Base-by-base conservation (phyloP, 37 sponge, comb jelly and placozoan species). In the Bolinopsis microptera region DNA sequence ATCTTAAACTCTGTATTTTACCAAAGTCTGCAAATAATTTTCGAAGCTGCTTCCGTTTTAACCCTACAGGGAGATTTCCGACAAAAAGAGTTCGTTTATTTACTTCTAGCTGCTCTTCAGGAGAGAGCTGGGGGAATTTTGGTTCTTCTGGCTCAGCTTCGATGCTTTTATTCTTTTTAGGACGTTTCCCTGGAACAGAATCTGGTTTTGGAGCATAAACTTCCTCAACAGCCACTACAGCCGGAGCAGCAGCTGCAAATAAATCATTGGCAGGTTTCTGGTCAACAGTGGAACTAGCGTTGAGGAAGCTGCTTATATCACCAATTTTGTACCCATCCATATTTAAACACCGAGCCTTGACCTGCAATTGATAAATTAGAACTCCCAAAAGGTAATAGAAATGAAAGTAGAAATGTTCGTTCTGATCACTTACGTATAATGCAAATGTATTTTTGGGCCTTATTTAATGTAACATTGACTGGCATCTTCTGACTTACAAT, bases 1-100 rank as follows among this genome's bases (percentile, higher is more conserved):
- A 93, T 13, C 97, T 74, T 26, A 97, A 32, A 1, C 93, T 93
- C 69, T 96, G 94, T 0, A 97, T 83, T 23, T 21, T 36, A 0
- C 96, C 97, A 90, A 86, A 93, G n/a, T 76, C 92, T 5, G 70
- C 92, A 80, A 95, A 95, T 25, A 95, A 30, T n/a, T 86, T 35
- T 68, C 69, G 93, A 30, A 97, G 69, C 35, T 94, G 69, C 76
- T 95, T 96, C 67, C 69, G 83, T 0, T 94, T 94, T 23, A 37
- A 69, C 18, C 37, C 69, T 9, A 72, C 41, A 23, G 97, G 95
- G 0, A 97, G 32, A 39, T 96, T 96, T 2, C 97, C 96, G 0
- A 96, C 93, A 69, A 97, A 97, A 0, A 97, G 48, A 0, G 97
- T 97, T 35, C 96, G 92, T 18, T 93, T 77, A 13, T 94, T 92